Conservation (phyloP, 1,140 invertebrate species). For the Chironomus striatipennis region DNA sequence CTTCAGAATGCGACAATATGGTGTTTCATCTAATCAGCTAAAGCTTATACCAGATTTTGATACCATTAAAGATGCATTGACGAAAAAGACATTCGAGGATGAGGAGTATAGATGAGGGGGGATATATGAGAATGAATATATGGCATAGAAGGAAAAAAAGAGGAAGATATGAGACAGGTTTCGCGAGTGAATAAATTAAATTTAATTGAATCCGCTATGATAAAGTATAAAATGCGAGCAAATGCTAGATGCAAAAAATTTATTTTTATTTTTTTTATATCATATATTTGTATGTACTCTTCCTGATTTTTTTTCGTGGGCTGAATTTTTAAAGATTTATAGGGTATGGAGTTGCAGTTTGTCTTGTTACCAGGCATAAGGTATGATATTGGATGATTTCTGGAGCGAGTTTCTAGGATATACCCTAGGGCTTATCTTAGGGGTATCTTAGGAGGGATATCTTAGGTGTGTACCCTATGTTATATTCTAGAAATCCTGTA, state of each 20-base stretch:
- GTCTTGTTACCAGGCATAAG: too few species aligned
- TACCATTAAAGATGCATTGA: background rate
- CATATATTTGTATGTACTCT: background rate
- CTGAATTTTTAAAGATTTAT: too few species aligned
- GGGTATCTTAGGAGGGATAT: too few species aligned
- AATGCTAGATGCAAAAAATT: background rate
- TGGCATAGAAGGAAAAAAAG: too few species aligned
- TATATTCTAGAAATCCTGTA: too few species aligned
- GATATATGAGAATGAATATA: too few species aligned
- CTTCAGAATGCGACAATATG: background rate
- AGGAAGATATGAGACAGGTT: background rate
- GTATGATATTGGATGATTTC: too few species aligned
- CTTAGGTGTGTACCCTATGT: too few species aligned
- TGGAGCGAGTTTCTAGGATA: too few species aligned
- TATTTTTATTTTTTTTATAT: background rate
- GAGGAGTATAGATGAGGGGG: too few species aligned
- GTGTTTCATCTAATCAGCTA: conserved; percentile 4
- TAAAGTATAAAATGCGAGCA: background rate
- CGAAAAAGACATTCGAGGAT: background rate
- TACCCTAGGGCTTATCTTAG: too few species aligned
- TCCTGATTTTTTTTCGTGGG: background rate
- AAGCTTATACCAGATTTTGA: background rate
- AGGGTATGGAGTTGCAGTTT: too few species aligned
- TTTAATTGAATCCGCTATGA: conserved; percentile 13
- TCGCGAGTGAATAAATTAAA: conserved; percentile 13